These are phyloP conservation scores for Fistularia commersonii DNA, from an alignment of 2,797 vertebrate species.

Conservation along the genomic window DNA sequence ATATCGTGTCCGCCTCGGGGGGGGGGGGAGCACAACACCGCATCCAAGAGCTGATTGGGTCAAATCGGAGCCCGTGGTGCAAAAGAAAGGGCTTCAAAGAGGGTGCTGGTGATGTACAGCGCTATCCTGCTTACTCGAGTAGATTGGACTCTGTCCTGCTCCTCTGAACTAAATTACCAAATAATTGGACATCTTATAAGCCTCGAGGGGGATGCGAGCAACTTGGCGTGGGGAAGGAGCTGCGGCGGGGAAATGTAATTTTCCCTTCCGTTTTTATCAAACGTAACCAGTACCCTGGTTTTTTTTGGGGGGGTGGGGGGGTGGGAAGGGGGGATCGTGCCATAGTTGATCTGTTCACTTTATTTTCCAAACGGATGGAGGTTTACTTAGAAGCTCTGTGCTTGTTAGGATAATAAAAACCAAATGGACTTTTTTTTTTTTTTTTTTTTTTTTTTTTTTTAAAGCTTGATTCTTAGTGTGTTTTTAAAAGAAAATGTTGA, in stretches of 20 bases:
- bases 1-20: constrained; percentile 59
- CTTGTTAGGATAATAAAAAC: constrained; percentile 21
- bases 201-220: constrained; percentile 53
- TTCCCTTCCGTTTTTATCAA: constrained; percentile 45
- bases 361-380: constrained; percentile 27
- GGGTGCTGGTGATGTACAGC: constrained; percentile 42
- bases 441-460: too few relatives aligned
- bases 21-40: constrained; percentile 67
- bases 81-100: constrained; percentile 69
- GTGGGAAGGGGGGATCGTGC: constrained; percentile 44
- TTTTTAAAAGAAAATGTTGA: too few relatives aligned
- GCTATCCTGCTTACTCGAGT: constrained; percentile 46
- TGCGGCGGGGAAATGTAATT: too few relatives aligned
- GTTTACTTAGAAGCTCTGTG: constrained; percentile 14
- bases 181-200: constrained; percentile 70
- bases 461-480: too few relatives aligned
- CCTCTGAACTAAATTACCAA: constrained; percentile 66
- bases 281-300: constrained; percentile 40
- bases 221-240: too few relatives aligned
- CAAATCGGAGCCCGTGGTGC: constrained; percentile 29
- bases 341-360: constrained; percentile 37
- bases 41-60: constrained; percentile 57
- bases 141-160: constrained; percentile 54
- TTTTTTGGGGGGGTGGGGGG: too few relatives aligned
- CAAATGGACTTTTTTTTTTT: background rate